Evolutionary conservation across 2,888 invertebrate species (phyloP), one percentile per base, ranked within the genome.

Genomic region (Watsonalla cultraria): DNA sequence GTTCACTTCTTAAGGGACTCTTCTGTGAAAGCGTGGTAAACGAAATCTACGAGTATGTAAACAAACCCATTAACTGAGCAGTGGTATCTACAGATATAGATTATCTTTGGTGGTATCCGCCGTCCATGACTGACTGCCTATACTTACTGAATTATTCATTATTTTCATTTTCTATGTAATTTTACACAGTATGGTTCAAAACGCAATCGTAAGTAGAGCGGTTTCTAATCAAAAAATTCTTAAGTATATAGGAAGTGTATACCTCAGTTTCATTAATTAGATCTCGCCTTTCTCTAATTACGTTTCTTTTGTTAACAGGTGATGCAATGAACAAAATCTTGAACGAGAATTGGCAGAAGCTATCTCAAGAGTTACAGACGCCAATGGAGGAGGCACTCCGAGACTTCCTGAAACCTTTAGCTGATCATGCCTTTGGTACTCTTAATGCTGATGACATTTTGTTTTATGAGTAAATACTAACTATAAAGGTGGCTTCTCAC

Each of bases 341-440:
- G 24, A 96, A 96, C 70, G 94, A 95, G 49, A 95, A 96, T 74
- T 96, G 96, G 96, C 91, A 92, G 66, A 92, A 91, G 37, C 89
- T 96, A 0, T 91, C 94, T 0, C 92, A 92, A 35, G 95, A 96
- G 68, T 90, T 96, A 5, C 94, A 94, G 66, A 93, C 93, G 0
- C 92, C 94, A 0, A 82, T 96, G 71, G 94, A 95, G 72, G 92
- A 93, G 7, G 87, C 89, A 0, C 67, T 90, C 1, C 67, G 78
- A 0, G 86, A 86, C 57, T 86, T 88, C 66, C 60, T 90, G 47
- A 87, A 86, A 59, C 90, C 90, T 0, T 70, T 90, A 0, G 89
- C 85, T 2, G 86, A 90, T 54, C 87, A 86, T 55, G 81, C 85
- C 0, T 87, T 90, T 54, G 74, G 75, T 5, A 83, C 82, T 0